Base-by-base conservation (phyloP, 2,888 invertebrate genomes). In the Ellobium chinense region DNA sequence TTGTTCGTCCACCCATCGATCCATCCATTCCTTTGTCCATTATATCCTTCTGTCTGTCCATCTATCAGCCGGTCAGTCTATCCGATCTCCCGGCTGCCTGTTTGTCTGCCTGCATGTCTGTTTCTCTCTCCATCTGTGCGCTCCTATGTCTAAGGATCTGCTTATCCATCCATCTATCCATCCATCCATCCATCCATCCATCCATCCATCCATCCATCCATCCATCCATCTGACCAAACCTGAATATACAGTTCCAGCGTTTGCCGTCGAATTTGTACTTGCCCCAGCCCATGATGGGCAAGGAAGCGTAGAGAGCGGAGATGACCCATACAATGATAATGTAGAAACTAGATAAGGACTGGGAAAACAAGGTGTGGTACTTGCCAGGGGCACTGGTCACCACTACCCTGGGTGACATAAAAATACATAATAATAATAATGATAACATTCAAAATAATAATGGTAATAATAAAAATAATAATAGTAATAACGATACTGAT, bases 261-360 rank as follows among this genome's bases (percentile, higher is more conserved):
- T 58, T 62, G 29, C n/a, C 27, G 62, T 78, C 78, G 46, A 70
- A 78, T 9, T 29, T 56, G 70, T 62, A 78, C 14, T 46, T 34
- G 7, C 78, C 78, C 78, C 78, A 78, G 18, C 78, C 78, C 3
- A 78, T n/a, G 56, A 70, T 37, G 36, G 78, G 78, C 21, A 69
- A 36, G 5, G 31, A n/a, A 2, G 78, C 78, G 29, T 58, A 39
- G 0, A 68, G 46, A 36, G 70, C 34, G 1, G 78, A n/a, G 37
- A 78, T 36, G 29, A 69, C 27, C 78, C 78, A 78, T 27, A 31
- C 21, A 7, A 65, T 31, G 3, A 31, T 18, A 5, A 65, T 65
- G 31, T 65, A 65, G 9, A 65, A 9, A 31, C 9, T 5, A 7
- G 31, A 27, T 14, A 29, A 21, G 21, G 29, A 31, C 34, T 4